Base-by-base conservation (phyloP, 64 coral and sea anemone species). In the Stichodactyla helianthus region DNA sequence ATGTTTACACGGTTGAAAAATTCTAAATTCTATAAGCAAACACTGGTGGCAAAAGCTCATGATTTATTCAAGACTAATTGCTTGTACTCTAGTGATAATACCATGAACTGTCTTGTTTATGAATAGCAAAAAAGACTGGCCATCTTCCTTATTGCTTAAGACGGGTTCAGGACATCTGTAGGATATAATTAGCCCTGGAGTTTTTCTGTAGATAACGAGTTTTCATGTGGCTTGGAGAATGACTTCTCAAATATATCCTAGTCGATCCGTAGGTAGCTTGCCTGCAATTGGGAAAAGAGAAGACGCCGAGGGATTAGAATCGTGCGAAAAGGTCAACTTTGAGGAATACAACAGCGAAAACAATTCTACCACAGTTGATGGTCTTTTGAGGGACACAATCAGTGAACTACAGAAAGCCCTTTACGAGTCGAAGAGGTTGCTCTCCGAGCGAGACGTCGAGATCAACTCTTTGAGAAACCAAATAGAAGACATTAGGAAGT, bases 351-450 rank as follows among this genome's bases (percentile, higher is more conserved):
- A 77, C 55, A 89, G 16, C 54, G 84, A 86, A 80, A 79, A 79
- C n/a, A 61, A 64, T n/a, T 25, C 61, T 14, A 68, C 91, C 16
- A 91, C 84, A 44, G 91, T 86, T 50, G 90, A 92, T 82, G 70
- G 77, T 9, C 82, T 97, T 56, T 84, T 97, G 44, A 83, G 94
- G 84, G 94, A 97, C 50, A 97, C 94, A 2, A 89, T 97, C 64
- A 93, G 74, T 19, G 88, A 97, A 12, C 50, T 97, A 9, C 89
- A 97, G 68, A 90, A 83, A 20, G 94, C 94, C 19, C 85, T 97
- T 12, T 76, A 89, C 58, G 94, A 97, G 50, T 97, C 94, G 17
- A 93, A 89, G 23, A 87, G 92, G 16, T 84, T 97, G 8, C 83
- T 97, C 5, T 77, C 94, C 5, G 82, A 97, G 58, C 31, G 94